Conservation (phyloP, 2,113 vertebrate genomes). For the Syngnathus scovelli region DNA sequence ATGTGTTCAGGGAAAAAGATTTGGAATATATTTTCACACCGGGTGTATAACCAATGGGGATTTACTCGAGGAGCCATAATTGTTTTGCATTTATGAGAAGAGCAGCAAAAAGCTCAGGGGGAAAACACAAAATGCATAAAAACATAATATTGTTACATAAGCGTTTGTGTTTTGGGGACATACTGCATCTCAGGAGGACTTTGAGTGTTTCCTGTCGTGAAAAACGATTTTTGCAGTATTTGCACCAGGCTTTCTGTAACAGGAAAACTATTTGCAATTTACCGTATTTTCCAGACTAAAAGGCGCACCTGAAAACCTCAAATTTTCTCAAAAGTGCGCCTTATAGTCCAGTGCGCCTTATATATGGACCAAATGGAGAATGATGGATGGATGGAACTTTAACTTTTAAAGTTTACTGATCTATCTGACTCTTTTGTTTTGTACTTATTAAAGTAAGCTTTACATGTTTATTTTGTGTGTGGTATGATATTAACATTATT, state of each 20-base stretch:
- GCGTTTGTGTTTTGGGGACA: neutral
- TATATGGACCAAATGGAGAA: no score
- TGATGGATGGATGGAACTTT: no score
- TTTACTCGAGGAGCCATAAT: neutral
- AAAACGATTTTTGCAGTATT: neutral
- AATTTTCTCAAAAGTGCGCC: no score
- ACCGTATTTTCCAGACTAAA: no score
- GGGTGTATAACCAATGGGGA: neutral
- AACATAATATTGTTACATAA: neutral
- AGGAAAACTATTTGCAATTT: neutral
- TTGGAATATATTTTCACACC: neutral
- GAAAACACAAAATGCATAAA: neutral
- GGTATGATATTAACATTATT: no score
- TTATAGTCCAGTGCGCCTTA: no score
- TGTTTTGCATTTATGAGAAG: neutral
- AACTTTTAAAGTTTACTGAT: no score
- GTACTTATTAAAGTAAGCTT: no score
- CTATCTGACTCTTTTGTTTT: no score
- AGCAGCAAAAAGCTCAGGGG: neutral
- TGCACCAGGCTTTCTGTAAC: neutral
- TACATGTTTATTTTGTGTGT: no score
- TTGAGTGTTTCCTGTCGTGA: neutral
- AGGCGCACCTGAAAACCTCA: no score
- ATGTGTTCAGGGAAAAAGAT: conserved; percentile 18
- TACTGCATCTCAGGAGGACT: neutral